Evolutionary conservation across 2,888 invertebrate species (phyloP).

Genomic region (Reticulitermes lucifugus): DNA sequence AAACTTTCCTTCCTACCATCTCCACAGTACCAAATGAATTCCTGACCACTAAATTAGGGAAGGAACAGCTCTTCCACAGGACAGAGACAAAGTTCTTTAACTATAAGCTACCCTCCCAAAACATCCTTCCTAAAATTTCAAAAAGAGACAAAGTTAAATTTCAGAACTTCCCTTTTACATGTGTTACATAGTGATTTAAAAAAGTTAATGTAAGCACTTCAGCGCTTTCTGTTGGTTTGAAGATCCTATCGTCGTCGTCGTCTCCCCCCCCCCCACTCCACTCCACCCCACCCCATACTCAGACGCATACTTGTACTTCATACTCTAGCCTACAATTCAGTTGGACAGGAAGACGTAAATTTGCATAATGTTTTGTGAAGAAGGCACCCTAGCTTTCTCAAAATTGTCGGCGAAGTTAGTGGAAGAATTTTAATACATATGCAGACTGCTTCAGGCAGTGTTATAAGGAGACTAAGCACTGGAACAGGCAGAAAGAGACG

Average conservation of each 20-base stretch:
- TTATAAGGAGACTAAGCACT: background rate
- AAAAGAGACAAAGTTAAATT: background rate
- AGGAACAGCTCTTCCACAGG: background rate
- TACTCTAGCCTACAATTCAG: background rate
- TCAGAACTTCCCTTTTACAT: slow-evolving; percentile 16
- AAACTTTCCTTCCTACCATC: background rate
- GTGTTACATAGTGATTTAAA: too few species aligned
- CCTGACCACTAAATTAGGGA: background rate
- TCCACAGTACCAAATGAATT: slow-evolving; percentile 3
- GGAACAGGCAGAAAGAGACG: too few species aligned
- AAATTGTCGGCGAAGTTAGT: background rate
- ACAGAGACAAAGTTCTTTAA: slow-evolving; percentile 6
- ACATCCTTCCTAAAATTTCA: background rate
- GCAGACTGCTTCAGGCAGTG: background rate
- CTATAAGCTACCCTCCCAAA: background rate
- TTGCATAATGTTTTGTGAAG: slow-evolving; percentile 18
- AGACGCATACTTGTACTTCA: background rate
- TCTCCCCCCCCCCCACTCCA: background rate
- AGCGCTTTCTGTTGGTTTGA: background rate
- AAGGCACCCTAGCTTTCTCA: background rate
- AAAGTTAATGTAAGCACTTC: background rate
- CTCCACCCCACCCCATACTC: background rate
- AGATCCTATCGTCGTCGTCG: background rate
- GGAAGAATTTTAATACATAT: slow-evolving; percentile 7
- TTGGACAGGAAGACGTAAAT: background rate